phyloP scores from a whole-genome alignment of 2,113 vertebrate species.

The Serilophus lunatus region DNA sequence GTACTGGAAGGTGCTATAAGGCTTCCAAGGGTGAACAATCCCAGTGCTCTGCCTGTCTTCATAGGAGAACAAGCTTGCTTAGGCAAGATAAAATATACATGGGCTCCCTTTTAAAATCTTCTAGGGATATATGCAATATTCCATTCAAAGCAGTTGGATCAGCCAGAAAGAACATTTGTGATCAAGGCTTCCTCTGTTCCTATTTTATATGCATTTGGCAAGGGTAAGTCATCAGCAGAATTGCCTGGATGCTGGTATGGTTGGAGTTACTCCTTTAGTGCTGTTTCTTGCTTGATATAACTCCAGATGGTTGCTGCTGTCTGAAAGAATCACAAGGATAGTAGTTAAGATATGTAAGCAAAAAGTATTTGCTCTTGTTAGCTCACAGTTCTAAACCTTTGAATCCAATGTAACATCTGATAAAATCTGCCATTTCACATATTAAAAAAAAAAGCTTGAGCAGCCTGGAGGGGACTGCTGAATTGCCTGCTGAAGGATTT shows the following conservation, averaged over 20 bases:
- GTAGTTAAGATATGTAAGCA: background rate
- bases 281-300: background rate
- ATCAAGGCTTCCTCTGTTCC: background rate
- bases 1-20: background rate
- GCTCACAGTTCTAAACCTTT: background rate
- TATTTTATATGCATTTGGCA: background rate
- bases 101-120: background rate
- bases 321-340: background rate
- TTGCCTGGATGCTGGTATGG: background rate
- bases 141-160: background rate
- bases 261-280: background rate
- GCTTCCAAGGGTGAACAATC: background rate
- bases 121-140: too few species aligned
- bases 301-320: background rate
- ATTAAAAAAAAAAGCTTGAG: background rate
- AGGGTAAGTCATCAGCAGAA: background rate
- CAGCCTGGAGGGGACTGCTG: background rate
- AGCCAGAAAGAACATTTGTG: background rate
- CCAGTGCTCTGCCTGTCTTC: background rate
- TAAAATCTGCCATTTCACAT: background rate
- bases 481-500: background rate
- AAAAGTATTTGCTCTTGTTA: background rate
- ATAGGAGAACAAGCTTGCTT: background rate
- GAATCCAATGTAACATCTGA: background rate
- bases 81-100: background rate